These are phyloP conservation scores for Subanguina moxae DNA, from an alignment of 1,140 invertebrate species.

Conservation along the genomic window DNA sequence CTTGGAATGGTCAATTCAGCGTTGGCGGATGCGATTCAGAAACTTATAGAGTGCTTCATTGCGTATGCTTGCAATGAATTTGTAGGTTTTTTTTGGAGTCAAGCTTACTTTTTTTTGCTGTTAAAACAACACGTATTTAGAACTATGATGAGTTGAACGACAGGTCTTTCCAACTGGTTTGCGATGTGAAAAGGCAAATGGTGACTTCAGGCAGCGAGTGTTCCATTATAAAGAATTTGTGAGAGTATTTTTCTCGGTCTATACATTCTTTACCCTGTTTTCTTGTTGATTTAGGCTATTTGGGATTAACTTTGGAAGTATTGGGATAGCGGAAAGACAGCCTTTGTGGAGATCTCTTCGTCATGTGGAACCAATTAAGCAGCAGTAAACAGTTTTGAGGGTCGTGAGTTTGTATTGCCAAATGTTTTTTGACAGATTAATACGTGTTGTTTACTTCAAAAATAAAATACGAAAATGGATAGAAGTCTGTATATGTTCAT, in stretches of 20 bases:
- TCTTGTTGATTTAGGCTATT: not conserved
- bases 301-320: not conserved
- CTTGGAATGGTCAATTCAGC: not conserved
- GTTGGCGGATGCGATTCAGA: not conserved
- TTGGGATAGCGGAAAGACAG: not conserved
- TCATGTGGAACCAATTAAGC: slow-evolving; percentile 2
- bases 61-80: not conserved
- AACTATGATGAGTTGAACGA: not conserved
- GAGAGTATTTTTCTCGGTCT: not conserved
- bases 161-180: not conserved
- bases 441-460: not conserved
- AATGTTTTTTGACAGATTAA: not conserved
- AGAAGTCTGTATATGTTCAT: not conserved
- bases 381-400: not conserved
- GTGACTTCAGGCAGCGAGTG: not conserved
- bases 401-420: not conserved
- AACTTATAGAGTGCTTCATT: not conserved
- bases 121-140: not conserved
- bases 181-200: not conserved
- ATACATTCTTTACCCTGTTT: not conserved
- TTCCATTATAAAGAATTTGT: slow-evolving; percentile 1
- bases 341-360: slow-evolving; percentile 16
- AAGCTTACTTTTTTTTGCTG: not conserved
- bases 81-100: not conserved
- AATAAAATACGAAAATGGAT: not conserved